A percentile compares a stretch with the other conserved stretches of the same genome.
Evolutionary conservation across 2,797 vertebrate species (phyloP).

Genomic region (Xenopus petersii): DNA sequence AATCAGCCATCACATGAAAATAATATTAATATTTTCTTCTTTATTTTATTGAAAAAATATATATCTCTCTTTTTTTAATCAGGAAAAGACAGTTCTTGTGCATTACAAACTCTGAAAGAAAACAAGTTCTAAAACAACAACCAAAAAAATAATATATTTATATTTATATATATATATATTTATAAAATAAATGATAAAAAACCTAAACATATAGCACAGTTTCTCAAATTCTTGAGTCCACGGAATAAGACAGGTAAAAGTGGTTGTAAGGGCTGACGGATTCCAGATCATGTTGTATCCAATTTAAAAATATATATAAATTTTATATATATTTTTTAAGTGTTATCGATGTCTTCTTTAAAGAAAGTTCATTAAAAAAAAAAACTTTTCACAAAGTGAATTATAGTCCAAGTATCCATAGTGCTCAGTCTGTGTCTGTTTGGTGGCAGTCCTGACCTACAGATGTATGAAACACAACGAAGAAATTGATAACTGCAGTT

Average conservation of each 20-base stretch:
- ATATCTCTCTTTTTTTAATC: conserved; percentile 44
- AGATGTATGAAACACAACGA: not conserved
- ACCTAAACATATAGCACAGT: conserved; percentile 32
- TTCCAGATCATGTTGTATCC: conserved; percentile 11
- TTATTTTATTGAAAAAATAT: conserved; percentile 51
- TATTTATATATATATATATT: conserved; percentile 38
- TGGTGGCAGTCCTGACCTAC: conserved; percentile 28
- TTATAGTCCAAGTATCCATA: conserved; percentile 39
- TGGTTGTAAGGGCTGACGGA: conserved; percentile 32
- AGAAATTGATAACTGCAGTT: not conserved
- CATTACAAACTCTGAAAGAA: conserved; percentile 46
- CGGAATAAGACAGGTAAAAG: conserved; percentile 43
- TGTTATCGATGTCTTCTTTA: conserved; percentile 22
- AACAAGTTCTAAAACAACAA: conserved; percentile 42
- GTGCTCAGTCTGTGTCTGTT: conserved; percentile 41
- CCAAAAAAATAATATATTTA: conserved; percentile 42
- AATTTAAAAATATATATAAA: not conserved
- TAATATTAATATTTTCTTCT: conserved; percentile 51
- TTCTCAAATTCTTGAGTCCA: conserved; percentile 36
- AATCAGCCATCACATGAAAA: conserved; percentile 43
- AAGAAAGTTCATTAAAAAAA: conserved; percentile 18
- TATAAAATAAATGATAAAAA: conserved; percentile 21
- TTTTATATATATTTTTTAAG: not conserved
- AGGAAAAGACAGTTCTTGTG: conserved; percentile 46
- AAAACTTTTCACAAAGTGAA: conserved; percentile 7